Evolutionary conservation across 2,797 vertebrate species (phyloP), one percentile per base, ranked within the genome.

Genomic region (Xenentodon cancila): DNA sequence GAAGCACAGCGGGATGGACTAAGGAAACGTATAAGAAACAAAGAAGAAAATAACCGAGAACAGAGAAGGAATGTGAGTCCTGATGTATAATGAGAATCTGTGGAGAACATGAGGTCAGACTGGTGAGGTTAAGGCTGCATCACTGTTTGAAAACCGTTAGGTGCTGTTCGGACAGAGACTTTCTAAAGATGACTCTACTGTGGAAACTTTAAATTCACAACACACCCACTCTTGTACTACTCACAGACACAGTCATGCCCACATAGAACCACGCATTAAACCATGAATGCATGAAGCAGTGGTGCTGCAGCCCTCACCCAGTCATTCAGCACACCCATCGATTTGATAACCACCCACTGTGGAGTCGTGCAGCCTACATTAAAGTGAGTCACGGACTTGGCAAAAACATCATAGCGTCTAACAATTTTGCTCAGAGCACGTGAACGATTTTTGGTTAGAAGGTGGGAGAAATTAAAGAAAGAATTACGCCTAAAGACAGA

Each of bases 291-390:
- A 32, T 30, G 45, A 60, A 4, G 46, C 58, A 43, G 63, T 64
- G 53, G 51, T 32, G 64, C 67, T 22, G 66, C 59, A 77, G 53
- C 44, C 61, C 66, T 69, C 68, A 59, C 20, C 34, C 67, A 54
- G 55, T 80, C 77, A 79, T 81, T 78, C 70, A 76, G 49, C 54
- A 6, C 0, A 59, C 65, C 62, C 67, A 88, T 79, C 63, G 85
- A 87, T 81, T 48, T 30, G 68, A 67, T 42, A 68, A 73, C 73
- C 79, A 70, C 73, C 84, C 44, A 56, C 75, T 42, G 69, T 58
- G 48, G 46, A 68, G 67, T 77, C 70, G 57, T 57, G 64, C 71
- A 59, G 53, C 18, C 68, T 21, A 4, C 68, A 71, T 63, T 53
- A 48, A 61, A 47, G 44, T 81, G 72, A 63, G 60, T 82, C 78